Evolutionary conservation across 1,140 invertebrate species (phyloP), one percentile per base, ranked within the genome.

Genomic region (Olivierus martensii): DNA sequence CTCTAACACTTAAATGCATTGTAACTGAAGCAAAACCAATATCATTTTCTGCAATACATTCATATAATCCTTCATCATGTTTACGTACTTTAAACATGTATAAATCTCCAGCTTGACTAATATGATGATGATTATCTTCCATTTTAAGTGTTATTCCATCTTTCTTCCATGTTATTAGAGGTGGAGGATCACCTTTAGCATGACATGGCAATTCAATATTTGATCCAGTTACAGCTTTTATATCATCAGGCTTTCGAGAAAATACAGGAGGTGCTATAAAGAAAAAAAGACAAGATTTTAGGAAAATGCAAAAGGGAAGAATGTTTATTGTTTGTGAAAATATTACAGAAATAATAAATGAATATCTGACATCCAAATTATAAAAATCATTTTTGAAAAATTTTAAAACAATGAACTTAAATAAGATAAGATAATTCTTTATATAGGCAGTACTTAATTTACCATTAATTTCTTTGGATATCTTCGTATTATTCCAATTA

Each of bases 1-100:
- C 75, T 62, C 60, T 60, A 6, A 87, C 75, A 42, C 78, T 81
- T 3, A 86, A 61, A 55, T 81, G 71, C 18, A 79, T 79, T 6
- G 79, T 78, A 1, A 81, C 82, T 1, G 78, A 78, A 37, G 77
- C 78, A 52, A 81, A 73, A 2, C 88, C 89, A 62, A 82, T 76
- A 51, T 79, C 76, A 67, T 94, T 94, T 42, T 79, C 75, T 0
- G 87, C 83, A 6, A 79, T 77, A 64, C 91, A 95, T 69, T 91
- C 85, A 68, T 95, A 95, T 14, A 79, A 75, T n/a, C 90, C 91
- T 45, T 78, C 76, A 63, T 92, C 87, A 21, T 71, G 67, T 17
- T 75, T 59, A 2, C 77, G 77, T 1, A 90, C 72, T 61, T 86
- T 85, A 56, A 79, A 80, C 44, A 94, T 79, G 59, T 82, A 80